Base-by-base conservation (phyloP, 2,797 vertebrate species). In the Orestias chungarensis region DNA sequence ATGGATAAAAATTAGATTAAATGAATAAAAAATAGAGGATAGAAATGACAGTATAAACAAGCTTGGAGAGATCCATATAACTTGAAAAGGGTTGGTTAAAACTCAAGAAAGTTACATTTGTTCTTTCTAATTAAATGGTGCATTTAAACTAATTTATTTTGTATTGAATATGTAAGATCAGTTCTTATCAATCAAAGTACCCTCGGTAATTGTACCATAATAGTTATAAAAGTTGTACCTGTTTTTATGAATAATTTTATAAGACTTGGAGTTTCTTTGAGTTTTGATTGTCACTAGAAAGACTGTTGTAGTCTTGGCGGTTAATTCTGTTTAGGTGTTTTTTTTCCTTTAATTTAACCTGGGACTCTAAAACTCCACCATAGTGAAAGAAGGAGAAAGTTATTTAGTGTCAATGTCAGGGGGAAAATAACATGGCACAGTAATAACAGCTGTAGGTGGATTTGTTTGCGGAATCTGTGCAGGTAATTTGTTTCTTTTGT, bases 401-500 rank as follows among this genome's bases (percentile, higher is more conserved):
- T 67, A 18, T 64, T 75, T 72, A 5, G 1, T 73, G 78, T 80
- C 76, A 44, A 64, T 80, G 83, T 80, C 66, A 68, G 68, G 61
- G 38, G 72, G 76, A 68, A 62, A 82, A 69, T 50, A 79, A 68
- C 52, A 61, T 71, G 67, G 40, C 50, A 52, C 49, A 52, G 61
- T 54, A 42, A 71, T 74, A 87, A 86, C 80, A 64, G 75, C 50
- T 68, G 44, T 55, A 69, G 23, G 46, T 74, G 68, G 18, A 9
- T 33, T 40, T 70, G 70, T 66, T 68, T 73, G 27, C 77, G 43
- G 35, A 74, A 59, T 57, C 47, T 76, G 72, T 76, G 69, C 33
- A 78, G 70, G 82, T 78, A 81, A 84, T 88, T 86, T 85, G 69
- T 79, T 67, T 71, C 66, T 71, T 80, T 85, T 86, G 82, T 84